These are phyloP conservation scores for Thymallus thymallus DNA, from an alignment of 2,113 vertebrate genomes.

Conservation along the genomic window DNA sequence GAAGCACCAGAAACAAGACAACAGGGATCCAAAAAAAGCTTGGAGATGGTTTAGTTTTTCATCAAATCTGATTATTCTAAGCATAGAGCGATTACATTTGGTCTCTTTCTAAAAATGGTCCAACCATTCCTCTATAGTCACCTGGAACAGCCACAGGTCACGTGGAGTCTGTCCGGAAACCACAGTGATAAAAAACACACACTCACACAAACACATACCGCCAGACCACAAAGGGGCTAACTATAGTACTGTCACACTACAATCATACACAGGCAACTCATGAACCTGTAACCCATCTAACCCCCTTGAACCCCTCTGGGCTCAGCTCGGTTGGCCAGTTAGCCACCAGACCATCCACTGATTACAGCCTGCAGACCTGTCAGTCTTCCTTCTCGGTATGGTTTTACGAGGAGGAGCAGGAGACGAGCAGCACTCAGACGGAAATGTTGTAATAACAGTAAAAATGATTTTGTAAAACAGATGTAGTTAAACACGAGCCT, in stretches of 20 bases:
- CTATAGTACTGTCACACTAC: neutral
- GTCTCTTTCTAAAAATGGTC: neutral
- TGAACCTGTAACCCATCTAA: conserved; percentile 15
- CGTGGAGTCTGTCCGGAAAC: conserved; percentile 27
- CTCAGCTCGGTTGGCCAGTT: neutral
- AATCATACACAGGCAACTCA: neutral
- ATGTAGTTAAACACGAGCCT: too few species aligned
- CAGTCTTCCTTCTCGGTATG: neutral
- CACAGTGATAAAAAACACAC: conserved; percentile 44
- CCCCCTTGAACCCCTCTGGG: neutral
- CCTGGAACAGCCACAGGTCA: conserved; percentile 18
- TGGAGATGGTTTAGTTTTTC: conserved; percentile 52
- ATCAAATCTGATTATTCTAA: conserved; percentile 43
- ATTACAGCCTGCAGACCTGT: neutral
- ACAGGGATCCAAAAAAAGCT: conserved; percentile 58
- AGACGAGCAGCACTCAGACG: neutral
- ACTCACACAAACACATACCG: conserved; percentile 29
- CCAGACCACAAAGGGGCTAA: neutral
- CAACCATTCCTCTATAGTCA: conserved; percentile 16
- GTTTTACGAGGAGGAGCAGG: neutral
- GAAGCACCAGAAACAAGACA: conserved; percentile 61
- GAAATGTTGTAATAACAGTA: neutral
- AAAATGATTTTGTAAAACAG: neutral
- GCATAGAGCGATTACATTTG: conserved; percentile 23
- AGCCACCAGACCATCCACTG: neutral